Evolutionary conservation across 2,797 vertebrate species (phyloP).

Genomic region (Mus spretus): DNA sequence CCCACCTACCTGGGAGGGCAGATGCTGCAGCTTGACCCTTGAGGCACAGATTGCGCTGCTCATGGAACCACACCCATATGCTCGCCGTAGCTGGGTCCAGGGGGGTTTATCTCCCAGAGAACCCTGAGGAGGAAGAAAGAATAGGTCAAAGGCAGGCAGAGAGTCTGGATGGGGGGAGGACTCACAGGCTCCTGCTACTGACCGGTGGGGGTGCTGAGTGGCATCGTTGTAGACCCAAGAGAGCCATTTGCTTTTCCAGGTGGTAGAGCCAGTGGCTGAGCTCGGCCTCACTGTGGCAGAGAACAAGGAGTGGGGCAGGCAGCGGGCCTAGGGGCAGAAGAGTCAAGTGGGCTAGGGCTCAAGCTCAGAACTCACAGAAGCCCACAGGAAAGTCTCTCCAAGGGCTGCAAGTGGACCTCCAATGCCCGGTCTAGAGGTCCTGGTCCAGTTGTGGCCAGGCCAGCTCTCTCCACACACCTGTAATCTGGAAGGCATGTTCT

Average conservation of each 20-base stretch:
- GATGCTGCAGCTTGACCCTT: constrained; percentile 95
- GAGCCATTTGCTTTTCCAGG: constrained; percentile 95
- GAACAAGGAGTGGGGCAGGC: constrained; percentile 95
- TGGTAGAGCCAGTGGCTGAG: constrained; percentile 95
- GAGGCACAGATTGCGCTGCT: constrained; percentile 93
- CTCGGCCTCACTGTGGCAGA: constrained; percentile 93
- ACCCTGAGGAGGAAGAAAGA: constrained; percentile 19
- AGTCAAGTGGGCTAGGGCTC: not conserved
- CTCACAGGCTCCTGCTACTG: not conserved
- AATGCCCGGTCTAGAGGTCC: not conserved
- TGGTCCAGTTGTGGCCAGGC: not conserved
- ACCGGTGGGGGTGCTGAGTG: constrained; percentile 85
- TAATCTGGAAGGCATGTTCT: constrained; percentile 94
- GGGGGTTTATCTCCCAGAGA: constrained; percentile 83
- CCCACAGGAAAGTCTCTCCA: not conserved
- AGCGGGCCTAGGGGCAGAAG: constrained; percentile 91
- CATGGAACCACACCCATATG: constrained; percentile 92
- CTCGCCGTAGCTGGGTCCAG: constrained; percentile 94
- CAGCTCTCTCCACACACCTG: constrained; percentile 88
- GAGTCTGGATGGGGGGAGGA: not conserved
- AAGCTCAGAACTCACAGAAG: constrained; percentile 29
- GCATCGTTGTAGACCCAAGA: constrained; percentile 86
- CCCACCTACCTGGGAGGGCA: constrained; percentile 95
- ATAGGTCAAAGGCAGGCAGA: constrained; percentile 21
- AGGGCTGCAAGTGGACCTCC: not conserved